phyloP scores from a whole-genome alignment of 2,888 invertebrate species.

The Cheilosia vernalis region DNA sequence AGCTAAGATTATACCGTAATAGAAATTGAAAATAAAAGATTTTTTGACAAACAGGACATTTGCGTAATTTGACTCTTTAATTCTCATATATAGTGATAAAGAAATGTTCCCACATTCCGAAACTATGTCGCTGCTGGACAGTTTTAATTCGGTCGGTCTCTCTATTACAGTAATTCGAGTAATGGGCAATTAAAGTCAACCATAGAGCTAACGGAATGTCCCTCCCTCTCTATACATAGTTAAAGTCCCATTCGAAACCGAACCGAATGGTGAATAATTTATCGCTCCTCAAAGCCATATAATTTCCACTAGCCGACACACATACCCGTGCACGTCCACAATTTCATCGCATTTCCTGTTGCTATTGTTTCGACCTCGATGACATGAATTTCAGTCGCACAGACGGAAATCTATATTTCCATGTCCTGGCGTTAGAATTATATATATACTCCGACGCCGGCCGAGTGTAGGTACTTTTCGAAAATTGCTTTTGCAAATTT shows the following conservation, averaged over 20 bases:
- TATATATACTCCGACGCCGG: background rate
- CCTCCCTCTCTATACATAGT: background rate
- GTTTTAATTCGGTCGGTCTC: constrained; percentile 18
- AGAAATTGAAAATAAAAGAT: constrained; percentile 41
- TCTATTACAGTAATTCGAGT: constrained; percentile 13
- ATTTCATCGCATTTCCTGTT: constrained; percentile 55
- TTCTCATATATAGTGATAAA: background rate
- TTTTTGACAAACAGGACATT: constrained; percentile 53
- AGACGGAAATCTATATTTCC: constrained; percentile 57
- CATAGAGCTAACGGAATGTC: constrained; percentile 32
- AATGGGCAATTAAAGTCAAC: constrained; percentile 58
- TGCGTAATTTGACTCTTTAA: background rate
- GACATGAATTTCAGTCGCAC: constrained; percentile 50
- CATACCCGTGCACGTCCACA: constrained; percentile 9
- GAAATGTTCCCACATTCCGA: no score
- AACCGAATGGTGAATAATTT: constrained; percentile 52
- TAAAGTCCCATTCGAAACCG: background rate
- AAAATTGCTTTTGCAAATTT: constrained; percentile 44
- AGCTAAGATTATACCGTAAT: constrained; percentile 46
- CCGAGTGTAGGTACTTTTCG: constrained; percentile 13
- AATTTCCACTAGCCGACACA: background rate
- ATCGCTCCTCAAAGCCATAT: constrained; percentile 39
- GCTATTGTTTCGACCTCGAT: constrained; percentile 57
- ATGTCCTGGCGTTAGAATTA: constrained; percentile 15
- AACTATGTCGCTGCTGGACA: constrained; percentile 21